Evolutionary conservation across 2,797 vertebrate genomes (phyloP).

Genomic region (Poecilia wingei): DNA sequence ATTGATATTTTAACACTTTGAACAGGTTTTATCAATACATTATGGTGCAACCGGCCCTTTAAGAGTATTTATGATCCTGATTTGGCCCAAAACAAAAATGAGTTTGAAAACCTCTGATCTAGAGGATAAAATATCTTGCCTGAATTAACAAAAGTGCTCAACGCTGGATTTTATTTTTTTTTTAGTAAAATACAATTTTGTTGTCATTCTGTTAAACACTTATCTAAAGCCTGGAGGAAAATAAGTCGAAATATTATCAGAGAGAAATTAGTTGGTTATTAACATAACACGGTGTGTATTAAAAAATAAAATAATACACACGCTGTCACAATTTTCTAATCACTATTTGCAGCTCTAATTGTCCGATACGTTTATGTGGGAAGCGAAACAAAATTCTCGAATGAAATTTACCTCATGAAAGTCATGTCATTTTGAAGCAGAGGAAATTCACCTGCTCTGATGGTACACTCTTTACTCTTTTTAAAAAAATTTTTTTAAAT

Average conservation of each 20-base stretch:
- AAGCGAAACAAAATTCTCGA: not conserved
- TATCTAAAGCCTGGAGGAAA: not conserved
- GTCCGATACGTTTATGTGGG: not conserved
- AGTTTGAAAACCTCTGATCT: not conserved
- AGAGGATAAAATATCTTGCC: not conserved
- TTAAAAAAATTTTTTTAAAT: slow-evolving; percentile 18
- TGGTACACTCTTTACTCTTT: slow-evolving; percentile 13
- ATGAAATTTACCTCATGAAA: not conserved
- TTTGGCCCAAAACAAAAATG: too few relatives aligned
- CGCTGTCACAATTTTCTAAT: not conserved
- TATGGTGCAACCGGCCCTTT: too few relatives aligned
- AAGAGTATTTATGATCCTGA: too few relatives aligned
- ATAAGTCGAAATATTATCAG: not conserved
- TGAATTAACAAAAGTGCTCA: not conserved
- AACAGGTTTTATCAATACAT: too few relatives aligned
- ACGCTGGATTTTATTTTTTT: not conserved
- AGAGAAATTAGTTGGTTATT: not conserved
- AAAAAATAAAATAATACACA: not conserved
- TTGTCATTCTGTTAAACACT: not conserved
- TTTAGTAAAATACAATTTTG: not conserved
- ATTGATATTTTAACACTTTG: too few relatives aligned
- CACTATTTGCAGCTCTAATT: not conserved
- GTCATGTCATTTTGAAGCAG: not conserved
- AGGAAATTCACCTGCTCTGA: slow-evolving; percentile 24
- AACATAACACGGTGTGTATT: not conserved